Evolutionary conservation across 1,140 invertebrate species (phyloP), one percentile per base, ranked within the genome.

Genomic region (Goniozus legneri): DNA sequence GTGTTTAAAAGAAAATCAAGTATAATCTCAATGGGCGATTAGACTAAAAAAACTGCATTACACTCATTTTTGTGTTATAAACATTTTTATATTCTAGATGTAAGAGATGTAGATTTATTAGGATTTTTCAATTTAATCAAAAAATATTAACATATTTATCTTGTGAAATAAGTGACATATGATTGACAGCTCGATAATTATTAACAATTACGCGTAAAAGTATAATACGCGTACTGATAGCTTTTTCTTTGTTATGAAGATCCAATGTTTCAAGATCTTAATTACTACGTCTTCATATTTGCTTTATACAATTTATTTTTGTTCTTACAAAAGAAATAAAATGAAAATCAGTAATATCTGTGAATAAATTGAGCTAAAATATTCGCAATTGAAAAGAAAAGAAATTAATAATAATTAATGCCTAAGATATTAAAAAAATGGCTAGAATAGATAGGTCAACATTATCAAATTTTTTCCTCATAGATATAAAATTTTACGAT

Each of bases 401-500:
- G n/a, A n/a, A n/a, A n/a, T n/a, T n/a, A n/a, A n/a, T n/a, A n/a
- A n/a, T 50, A 40, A 52, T 60, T 55, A 58, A 59, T 61, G 59
- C 57, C 57, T 56, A 60, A 64, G 47, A 43, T 51, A 54, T 52
- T n/a, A 54, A 51, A 57, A 52, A 44, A 21, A 57, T 55, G 46
- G 52, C 43, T 73, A 74, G 71, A 47, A 62, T 74, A 74, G 70
- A 65, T 74, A 73, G 71, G 69, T 61, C 44, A 61, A 56, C 54
- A 64, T 68, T 71, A 73, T 74, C 56, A 67, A 65, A 72, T 73
- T 72, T 66, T 69, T 66, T 67, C 56, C 42, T 59, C 41, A 44
- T 65, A 66, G 56, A 55, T 20, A 51, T 61, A 53, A 58, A 65
- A 48, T 62, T 56, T 64, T 67, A 64, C 36, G 57, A 61, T 59